Evolutionary conservation across 2,113 vertebrate genomes (phyloP).

Genomic region (Egretta garzetta): DNA sequence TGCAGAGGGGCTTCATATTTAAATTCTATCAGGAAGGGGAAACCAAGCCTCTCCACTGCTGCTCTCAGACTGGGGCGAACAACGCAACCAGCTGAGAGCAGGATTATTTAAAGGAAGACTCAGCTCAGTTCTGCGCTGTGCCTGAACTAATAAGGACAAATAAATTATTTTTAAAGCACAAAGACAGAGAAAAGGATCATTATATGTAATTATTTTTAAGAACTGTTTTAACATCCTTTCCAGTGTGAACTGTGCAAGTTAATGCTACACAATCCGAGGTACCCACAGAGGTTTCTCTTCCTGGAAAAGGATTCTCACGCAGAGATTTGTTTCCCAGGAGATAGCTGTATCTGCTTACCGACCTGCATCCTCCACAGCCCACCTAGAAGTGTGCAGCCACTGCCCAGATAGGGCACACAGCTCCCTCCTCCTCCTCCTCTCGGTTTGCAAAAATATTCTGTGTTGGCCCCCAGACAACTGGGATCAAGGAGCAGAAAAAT

Average conservation of each 20-base stretch:
- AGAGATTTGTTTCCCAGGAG: background rate
- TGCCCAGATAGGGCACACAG: background rate
- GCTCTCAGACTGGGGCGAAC: background rate
- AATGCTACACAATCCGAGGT: background rate
- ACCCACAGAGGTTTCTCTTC: background rate
- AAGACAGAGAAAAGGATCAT: background rate
- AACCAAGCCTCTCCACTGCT: background rate
- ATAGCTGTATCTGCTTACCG: background rate
- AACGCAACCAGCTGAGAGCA: background rate
- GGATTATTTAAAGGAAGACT: background rate
- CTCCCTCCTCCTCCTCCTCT: background rate
- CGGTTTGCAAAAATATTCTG: background rate
- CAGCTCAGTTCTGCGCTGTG: background rate
- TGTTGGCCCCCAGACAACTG: background rate
- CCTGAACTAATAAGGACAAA: background rate
- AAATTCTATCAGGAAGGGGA: background rate
- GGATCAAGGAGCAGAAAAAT: background rate
- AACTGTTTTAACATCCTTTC: background rate
- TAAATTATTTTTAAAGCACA: background rate
- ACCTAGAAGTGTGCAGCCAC: fast-evolving
- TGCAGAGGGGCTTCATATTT: background rate
- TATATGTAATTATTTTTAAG: background rate
- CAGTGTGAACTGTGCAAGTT: background rate
- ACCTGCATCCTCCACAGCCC: background rate
- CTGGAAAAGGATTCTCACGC: background rate